Conservation (phyloP, 2,888 invertebrate genomes). For the Pterobdella sp. region DNA sequence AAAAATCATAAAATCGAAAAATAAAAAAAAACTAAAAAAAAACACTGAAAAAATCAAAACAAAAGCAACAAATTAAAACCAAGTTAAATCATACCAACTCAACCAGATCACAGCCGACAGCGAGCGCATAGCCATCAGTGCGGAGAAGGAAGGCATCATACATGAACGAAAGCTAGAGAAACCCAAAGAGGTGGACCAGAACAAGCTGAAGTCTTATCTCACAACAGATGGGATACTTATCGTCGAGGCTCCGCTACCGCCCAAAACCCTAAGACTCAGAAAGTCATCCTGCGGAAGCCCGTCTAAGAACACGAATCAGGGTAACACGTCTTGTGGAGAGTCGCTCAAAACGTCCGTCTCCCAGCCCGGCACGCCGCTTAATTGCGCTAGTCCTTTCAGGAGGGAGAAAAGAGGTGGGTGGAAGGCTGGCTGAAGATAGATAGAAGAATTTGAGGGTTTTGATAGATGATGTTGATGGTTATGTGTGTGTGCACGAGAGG, state of each 20-base stretch:
- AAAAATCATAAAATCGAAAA: too few relatives aligned
- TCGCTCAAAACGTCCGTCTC: slow-evolving; percentile 34
- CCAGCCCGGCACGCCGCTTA: slow-evolving; percentile 20
- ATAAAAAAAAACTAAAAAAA: too few relatives aligned
- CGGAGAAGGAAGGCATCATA: slow-evolving; percentile 25
- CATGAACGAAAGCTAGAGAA: slow-evolving; percentile 36
- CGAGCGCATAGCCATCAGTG: slow-evolving; percentile 34
- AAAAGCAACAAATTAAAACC: neutral
- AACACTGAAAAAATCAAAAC: neutral
- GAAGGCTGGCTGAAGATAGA: too few relatives aligned
- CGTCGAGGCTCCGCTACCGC: slow-evolving; percentile 38
- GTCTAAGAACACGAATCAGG: slow-evolving; percentile 31
- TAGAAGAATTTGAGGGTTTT: too few relatives aligned
- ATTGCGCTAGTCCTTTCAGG: slow-evolving; percentile 25
- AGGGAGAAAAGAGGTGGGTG: slow-evolving; percentile 24
- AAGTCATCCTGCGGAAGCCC: slow-evolving; percentile 34
- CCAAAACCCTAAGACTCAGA: slow-evolving; percentile 34
- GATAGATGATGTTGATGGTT: too few relatives aligned
- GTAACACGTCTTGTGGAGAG: slow-evolving; percentile 21
- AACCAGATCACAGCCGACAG: slow-evolving; percentile 33
- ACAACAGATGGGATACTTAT: slow-evolving; percentile 37
- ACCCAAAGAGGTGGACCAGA: slow-evolving; percentile 36
- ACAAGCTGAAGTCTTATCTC: slow-evolving; percentile 36
- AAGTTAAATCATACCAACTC: too few relatives aligned
- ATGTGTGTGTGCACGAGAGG: too few relatives aligned